These are phyloP conservation scores for Bucco capensis DNA, from an alignment of 2,113 vertebrate species.

Conservation along the genomic window DNA sequence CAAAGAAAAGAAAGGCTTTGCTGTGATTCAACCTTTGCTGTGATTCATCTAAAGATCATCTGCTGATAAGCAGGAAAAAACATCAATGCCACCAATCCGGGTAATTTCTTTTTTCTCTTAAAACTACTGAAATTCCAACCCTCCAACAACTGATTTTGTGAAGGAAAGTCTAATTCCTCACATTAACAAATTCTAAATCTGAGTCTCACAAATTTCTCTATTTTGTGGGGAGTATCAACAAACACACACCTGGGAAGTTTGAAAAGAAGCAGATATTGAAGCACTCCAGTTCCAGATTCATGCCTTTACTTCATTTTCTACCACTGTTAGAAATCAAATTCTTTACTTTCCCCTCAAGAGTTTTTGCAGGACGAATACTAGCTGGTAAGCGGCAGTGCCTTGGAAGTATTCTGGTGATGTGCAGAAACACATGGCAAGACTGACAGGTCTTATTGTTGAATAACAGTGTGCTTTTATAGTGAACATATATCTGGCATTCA, in stretches of 20 bases:
- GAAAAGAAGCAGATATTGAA: neutral
- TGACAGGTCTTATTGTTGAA: neutral
- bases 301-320: neutral
- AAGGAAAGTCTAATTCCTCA: neutral
- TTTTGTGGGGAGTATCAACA: neutral
- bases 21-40: neutral
- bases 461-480: neutral
- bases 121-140: neutral
- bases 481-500: neutral
- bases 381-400: neutral
- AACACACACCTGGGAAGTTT: neutral
- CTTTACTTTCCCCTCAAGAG: neutral
- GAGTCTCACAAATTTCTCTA: neutral
- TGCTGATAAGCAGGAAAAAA: neutral
- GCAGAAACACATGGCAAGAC: neutral
- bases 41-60: neutral
- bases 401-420: neutral
- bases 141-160: neutral
- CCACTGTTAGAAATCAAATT: neutral
- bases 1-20: neutral
- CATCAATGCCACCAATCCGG: accelerated
- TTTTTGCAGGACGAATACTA: neutral
- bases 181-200: neutral
- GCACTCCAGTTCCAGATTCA: neutral
- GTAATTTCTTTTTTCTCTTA: neutral